Evolutionary conservation across 2,888 invertebrate genomes (phyloP).

Genomic region (Callyntrura guangdongensis): DNA sequence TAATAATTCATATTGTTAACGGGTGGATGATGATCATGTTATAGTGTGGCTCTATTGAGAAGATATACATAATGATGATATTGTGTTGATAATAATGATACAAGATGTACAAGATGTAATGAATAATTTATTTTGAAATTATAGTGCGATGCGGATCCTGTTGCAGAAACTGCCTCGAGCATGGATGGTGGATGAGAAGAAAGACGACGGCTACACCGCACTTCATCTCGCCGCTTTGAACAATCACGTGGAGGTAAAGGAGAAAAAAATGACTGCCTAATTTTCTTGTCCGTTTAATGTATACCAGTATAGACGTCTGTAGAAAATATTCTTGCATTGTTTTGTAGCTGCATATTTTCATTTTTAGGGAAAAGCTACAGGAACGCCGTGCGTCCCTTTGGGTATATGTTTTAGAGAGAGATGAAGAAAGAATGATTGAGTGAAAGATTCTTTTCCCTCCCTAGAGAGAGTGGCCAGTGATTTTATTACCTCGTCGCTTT

Average conservation of each 20-base stretch:
- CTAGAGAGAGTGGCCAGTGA: too few species aligned
- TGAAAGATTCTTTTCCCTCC: too few species aligned
- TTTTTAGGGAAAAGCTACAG: too few species aligned
- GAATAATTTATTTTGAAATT: constrained; percentile 84
- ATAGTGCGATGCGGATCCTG: constrained; percentile 98
- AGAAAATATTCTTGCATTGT: background rate
- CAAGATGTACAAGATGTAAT: constrained; percentile 39
- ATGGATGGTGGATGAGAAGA: constrained; percentile 99
- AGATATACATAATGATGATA: background rate
- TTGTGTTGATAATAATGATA: constrained; percentile 27
- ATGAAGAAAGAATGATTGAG: too few species aligned
- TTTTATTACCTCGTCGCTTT: too few species aligned
- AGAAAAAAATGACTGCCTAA: constrained; percentile 72
- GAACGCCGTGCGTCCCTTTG: background rate
- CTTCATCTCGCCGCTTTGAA: constrained; percentile 85
- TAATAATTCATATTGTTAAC: constrained; percentile 7
- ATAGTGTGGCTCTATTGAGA: constrained; percentile 9
- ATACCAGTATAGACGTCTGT: background rate
- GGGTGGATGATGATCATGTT: constrained; percentile 17
- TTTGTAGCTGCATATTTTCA: background rate
- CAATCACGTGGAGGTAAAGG: constrained; percentile 84
- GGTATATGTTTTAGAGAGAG: background rate
- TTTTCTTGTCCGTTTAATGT: constrained; percentile 27
- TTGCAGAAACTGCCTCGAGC: constrained; percentile 96
- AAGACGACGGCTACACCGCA: constrained; percentile 99